Base-by-base conservation (phyloP, 2,888 invertebrate species). In the Napeogenes inachia region DNA sequence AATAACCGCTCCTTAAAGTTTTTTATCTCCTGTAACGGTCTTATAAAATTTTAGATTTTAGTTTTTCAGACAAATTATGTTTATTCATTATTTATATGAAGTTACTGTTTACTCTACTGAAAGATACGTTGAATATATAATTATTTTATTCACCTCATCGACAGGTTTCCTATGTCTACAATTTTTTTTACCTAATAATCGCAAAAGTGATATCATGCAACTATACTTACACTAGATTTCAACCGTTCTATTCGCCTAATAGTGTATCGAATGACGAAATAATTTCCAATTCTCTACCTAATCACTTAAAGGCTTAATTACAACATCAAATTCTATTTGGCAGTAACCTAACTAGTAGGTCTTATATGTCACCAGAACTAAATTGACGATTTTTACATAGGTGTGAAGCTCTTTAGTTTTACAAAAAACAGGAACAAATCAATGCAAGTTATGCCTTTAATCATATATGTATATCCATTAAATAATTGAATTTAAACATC, bases 291-390 rank as follows among this genome's bases (percentile, higher is more conserved):
- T 71, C 76, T 65, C 75, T 79, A 78, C 75, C 75, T 75, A 75
- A 74, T 80, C 75, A 71, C 84, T 85, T 86, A 87, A 58, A 74
- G 75, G 76, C 85, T 87, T 85, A 80, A 84, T 82, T 81, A 87
- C 82, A 85, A 88, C 86, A 89, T 78, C 80, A 81, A 86, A 77
- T 80, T 77, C 81, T 87, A 87, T 89, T 89, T 89, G 89, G 88
- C 89, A 89, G 89, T 89, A 81, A 85, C 77, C 85, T 86, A 87
- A 85, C 74, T 80, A 76, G 70, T 46, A 67, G 65, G 61, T 63
- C 54, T 68, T 65, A 66, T 64, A 75, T 74, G 75, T 75, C 75
- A 74, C 70, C 74, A 81, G 85, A 84, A 76, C 70, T 81, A 84
- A 86, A 85, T 85, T 85, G 82, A 84, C 83, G 76, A 77, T 74